Percentiles rank a stretch among this genome's conserved stretches.
Conservation (phyloP, 2,797 vertebrate species). For the Intellagama lesueurii region DNA sequence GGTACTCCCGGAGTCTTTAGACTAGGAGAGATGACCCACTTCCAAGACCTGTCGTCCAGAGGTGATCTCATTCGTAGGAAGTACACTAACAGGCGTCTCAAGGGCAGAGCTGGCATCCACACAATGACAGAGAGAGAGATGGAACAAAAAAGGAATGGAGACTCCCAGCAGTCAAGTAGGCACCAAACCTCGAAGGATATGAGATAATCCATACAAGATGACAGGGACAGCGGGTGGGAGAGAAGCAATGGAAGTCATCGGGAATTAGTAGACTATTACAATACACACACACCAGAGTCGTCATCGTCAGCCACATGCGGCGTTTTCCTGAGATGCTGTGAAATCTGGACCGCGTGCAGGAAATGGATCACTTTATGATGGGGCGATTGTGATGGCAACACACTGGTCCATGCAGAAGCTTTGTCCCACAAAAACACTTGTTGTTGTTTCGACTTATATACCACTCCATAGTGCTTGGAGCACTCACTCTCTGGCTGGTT, state of each 20-base stretch:
- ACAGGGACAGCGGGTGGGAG: conserved; percentile 8
- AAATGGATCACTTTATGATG: not conserved
- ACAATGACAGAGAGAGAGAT: not conserved
- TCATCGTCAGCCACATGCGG: not conserved
- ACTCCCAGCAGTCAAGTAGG: not conserved
- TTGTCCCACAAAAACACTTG: too few species aligned
- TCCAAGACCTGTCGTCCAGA: not conserved
- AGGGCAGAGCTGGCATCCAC: not conserved
- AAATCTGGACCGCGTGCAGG: not conserved
- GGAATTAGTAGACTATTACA: not conserved
- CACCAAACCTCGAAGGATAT: not conserved
- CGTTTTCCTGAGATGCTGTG: not conserved
- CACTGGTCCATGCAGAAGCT: not conserved
- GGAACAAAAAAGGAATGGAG: not conserved
- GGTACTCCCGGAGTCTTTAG: too few species aligned
- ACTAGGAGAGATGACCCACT: not conserved
- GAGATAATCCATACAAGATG: not conserved
- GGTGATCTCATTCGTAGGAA: not conserved
- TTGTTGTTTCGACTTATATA: too few species aligned
- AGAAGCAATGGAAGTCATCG: not conserved
- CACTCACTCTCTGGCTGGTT: too few species aligned
- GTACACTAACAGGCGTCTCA: not conserved
- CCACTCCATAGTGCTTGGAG: too few species aligned
- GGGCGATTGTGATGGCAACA: not conserved
- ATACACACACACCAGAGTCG: not conserved